phyloP scores from a whole-genome alignment of 2,797 vertebrate species.

The Pangasius djambal region DNA sequence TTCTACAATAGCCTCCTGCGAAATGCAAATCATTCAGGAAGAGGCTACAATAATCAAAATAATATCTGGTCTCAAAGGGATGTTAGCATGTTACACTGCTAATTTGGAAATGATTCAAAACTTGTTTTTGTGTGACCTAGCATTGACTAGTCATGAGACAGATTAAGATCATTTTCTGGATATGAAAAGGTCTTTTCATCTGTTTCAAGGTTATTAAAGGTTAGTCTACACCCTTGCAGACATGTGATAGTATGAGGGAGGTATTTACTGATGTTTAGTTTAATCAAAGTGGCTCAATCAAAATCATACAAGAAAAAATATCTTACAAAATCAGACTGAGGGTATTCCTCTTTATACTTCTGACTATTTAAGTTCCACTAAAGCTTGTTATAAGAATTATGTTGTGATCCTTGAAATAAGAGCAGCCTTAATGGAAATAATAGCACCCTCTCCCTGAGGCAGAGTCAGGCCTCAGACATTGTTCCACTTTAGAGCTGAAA shows the following conservation, averaged over 20 bases:
- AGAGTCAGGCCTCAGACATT: conserved; percentile 65
- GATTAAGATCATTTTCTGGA: conserved; percentile 38
- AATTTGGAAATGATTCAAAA: background rate
- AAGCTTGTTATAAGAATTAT: conserved; percentile 15
- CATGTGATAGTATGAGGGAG: conserved; percentile 56
- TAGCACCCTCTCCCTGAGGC: conserved; percentile 47
- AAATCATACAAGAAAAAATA: background rate
- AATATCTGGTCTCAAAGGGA: background rate
- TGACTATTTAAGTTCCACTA: background rate
- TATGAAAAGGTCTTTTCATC: conserved; percentile 51
- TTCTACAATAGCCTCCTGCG: conserved; percentile 70
- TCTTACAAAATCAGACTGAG: background rate
- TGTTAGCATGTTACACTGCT: background rate
- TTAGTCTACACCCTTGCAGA: conserved; percentile 4
- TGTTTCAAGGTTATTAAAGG: conserved; percentile 29
- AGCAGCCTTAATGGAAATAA: conserved; percentile 59
- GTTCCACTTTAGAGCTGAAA: conserved; percentile 77
- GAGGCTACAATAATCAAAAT: conserved; percentile 65
- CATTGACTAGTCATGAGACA: conserved; percentile 38
- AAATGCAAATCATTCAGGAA: conserved; percentile 67
- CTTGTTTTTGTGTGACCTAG: conserved; percentile 4
- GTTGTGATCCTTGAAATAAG: conserved; percentile 41
- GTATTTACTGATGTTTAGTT: background rate
- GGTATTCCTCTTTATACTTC: background rate
- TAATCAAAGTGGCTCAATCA: background rate